A percentile compares a stretch with the other conserved stretches of the same genome.
Evolutionary conservation across 2,113 vertebrate species (phyloP).

Genomic region (Sigmodon hispidus): DNA sequence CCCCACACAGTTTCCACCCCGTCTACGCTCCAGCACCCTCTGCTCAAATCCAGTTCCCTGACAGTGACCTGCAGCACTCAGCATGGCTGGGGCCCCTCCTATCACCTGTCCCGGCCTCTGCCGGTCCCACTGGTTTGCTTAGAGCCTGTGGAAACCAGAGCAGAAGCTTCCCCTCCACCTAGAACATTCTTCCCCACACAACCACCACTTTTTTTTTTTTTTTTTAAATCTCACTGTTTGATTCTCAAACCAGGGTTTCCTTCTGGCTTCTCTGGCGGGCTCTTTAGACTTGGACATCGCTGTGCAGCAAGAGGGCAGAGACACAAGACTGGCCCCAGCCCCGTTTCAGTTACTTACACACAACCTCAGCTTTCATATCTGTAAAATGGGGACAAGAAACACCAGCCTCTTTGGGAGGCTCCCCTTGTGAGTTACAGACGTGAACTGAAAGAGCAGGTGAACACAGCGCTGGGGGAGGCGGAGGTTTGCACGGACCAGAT

Average conservation of each 20-base stretch:
- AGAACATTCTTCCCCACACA: background rate
- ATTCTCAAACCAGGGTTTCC: background rate
- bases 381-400: background rate
- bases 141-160: background rate
- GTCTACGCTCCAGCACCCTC: no score
- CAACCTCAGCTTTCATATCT: constrained; percentile 1
- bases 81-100: background rate
- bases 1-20: background rate
- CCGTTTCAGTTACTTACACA: background rate
- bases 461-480: no score
- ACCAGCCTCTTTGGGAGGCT: background rate
- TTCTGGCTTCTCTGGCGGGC: background rate
- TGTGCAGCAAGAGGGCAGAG: background rate
- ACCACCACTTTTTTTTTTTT: background rate
- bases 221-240: background rate
- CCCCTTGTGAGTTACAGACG: no score
- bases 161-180: background rate
- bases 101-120: background rate
- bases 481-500: background rate
- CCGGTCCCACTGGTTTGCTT: background rate
- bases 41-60: background rate
- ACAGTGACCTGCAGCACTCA: no score
- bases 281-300: background rate
- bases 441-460: background rate
- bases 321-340: background rate